These are phyloP conservation scores for Heteropelma amictum DNA, from an alignment of 2,888 invertebrate genomes.

Conservation along the genomic window DNA sequence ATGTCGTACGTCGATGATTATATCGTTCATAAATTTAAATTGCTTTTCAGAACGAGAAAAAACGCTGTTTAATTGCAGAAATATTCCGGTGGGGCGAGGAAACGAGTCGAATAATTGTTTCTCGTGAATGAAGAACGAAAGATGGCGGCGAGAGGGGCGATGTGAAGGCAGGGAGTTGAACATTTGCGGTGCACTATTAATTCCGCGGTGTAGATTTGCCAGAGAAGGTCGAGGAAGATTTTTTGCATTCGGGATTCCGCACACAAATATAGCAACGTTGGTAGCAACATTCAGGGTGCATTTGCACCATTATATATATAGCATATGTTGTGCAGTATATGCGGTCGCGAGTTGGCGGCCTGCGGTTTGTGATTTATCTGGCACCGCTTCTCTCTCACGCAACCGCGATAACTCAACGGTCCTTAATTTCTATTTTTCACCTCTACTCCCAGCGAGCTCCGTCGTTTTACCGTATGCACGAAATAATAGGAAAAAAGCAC, in stretches of 20 bases:
- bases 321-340: conserved; percentile 25
- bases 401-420: conserved; percentile 75
- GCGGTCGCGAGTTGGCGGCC: conserved; percentile 68
- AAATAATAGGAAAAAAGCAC: conserved; percentile 11
- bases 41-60: conserved; percentile 25
- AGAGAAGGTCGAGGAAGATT: conserved; percentile 58
- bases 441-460: conserved; percentile 56
- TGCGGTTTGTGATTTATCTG: conserved; percentile 76
- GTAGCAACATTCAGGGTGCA: conserved; percentile 39
- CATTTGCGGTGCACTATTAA: conserved; percentile 71
- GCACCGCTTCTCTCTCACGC: conserved; percentile 74
- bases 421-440: conserved; percentile 77
- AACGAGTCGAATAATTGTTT: conserved; percentile 25
- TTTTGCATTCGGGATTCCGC: conserved; percentile 71
- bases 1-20: conserved; percentile 26
- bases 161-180: conserved; percentile 7
- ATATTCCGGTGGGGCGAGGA: conserved; percentile 9
- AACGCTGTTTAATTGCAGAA: conserved; percentile 24
- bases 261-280: conserved; percentile 15
- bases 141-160: conserved; percentile 23
- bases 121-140: conserved; percentile 24
- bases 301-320: conserved; percentile 34
- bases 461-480: conserved; percentile 40
- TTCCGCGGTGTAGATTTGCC: conserved; percentile 71
- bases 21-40: conserved; percentile 50